Evolutionary conservation across 2,797 vertebrate genomes (phyloP).

Genomic region (Enteromius thamalakanensis): DNA sequence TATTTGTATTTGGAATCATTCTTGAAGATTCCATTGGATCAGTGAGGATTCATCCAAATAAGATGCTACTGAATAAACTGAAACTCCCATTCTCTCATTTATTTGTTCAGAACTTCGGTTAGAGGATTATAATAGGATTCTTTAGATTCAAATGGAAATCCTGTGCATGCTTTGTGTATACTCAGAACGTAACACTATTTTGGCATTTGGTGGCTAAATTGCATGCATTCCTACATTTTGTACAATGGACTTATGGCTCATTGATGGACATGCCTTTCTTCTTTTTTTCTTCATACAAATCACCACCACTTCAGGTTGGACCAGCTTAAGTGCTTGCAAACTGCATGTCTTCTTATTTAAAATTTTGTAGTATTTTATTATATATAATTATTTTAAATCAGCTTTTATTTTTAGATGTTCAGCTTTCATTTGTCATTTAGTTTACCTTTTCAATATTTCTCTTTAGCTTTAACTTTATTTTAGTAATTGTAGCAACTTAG

Average conservation of each 20-base stretch:
- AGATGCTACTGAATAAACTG: background rate
- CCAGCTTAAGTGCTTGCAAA: too few relatives aligned
- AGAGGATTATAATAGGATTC: background rate
- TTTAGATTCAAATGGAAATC: background rate
- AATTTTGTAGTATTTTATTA: too few relatives aligned
- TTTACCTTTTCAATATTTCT: background rate
- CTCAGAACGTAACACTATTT: background rate
- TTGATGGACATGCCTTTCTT: too few relatives aligned
- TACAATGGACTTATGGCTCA: too few relatives aligned
- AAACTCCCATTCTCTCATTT: background rate
- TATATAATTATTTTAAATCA: too few relatives aligned
- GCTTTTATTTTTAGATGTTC: too few relatives aligned
- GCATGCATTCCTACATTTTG: too few relatives aligned
- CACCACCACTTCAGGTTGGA: too few relatives aligned
- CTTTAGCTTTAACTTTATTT: background rate
- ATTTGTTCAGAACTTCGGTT: background rate
- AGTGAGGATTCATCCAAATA: background rate
- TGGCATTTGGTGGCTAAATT: too few relatives aligned
- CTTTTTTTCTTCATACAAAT: too few relatives aligned
- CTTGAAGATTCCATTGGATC: background rate
- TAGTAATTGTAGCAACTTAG: too few relatives aligned
- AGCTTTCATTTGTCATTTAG: background rate
- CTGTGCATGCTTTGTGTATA: background rate
- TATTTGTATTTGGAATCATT: background rate
- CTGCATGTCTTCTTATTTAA: too few relatives aligned